Evolutionary conservation across 1,140 invertebrate species (phyloP).

Genomic region (Apolygus lucorum): DNA sequence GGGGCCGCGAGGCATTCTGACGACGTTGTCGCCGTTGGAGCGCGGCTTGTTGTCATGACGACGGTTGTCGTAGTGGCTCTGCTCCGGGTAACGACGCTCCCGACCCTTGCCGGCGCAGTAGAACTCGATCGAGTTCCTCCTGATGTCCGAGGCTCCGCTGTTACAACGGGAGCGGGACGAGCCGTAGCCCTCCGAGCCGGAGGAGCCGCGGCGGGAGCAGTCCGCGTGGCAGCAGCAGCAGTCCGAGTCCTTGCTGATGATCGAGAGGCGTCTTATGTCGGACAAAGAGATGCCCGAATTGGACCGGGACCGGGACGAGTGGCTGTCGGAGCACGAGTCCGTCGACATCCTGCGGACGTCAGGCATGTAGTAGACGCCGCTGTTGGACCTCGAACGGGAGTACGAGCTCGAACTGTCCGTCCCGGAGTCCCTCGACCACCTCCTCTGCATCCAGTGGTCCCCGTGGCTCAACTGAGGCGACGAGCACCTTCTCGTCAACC

Average conservation of each 20-base stretch:
- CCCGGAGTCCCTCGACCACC: conserved; percentile 49
- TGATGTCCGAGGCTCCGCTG: conserved; percentile 37
- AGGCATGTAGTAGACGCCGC: conserved; percentile 40
- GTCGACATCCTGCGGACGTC: conserved; percentile 40
- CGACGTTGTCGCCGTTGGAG: conserved; percentile 47
- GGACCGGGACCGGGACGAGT: conserved; percentile 41
- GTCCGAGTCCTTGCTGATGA: conserved; percentile 37
- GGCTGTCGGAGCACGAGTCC: conserved; percentile 42
- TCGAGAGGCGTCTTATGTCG: conserved; percentile 37
- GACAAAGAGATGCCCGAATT: conserved; percentile 39
- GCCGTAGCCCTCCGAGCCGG: conserved; percentile 40
- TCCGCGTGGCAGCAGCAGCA: conserved; percentile 33
- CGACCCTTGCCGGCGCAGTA: conserved; percentile 20
- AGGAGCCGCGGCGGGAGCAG: conserved; percentile 39
- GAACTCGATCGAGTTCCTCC: conserved; percentile 29
- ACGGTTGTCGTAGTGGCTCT: neutral
- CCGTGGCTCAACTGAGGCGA: conserved; percentile 45
- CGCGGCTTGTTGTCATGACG: neutral
- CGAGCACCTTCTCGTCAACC: conserved; percentile 45
- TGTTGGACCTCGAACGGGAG: conserved; percentile 47
- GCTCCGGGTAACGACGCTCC: neutral
- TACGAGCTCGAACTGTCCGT: conserved; percentile 49
- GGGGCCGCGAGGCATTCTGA: conserved; percentile 71
- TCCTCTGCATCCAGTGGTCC: conserved; percentile 48
- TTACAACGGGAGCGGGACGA: conserved; percentile 45